Conservation (phyloP, 1,140 invertebrate species). For the Neodiprion fabricii region DNA sequence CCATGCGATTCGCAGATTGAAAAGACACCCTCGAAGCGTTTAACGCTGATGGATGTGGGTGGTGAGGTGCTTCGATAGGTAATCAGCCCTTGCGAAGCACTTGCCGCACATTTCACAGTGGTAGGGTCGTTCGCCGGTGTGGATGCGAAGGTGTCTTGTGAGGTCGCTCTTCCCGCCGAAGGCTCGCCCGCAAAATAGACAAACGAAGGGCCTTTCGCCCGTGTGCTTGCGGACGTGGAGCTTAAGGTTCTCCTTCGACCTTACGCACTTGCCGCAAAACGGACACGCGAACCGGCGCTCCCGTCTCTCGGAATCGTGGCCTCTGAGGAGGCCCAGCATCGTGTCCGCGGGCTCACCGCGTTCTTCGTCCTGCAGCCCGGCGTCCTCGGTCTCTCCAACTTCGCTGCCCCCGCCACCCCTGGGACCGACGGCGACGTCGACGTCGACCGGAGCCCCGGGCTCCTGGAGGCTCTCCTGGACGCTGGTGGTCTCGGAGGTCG, state of each 20-base stretch:
- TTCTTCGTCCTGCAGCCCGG: constrained; percentile 35
- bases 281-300: constrained; percentile 79
- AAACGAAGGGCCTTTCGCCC: constrained; percentile 86
- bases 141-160: constrained; percentile 84
- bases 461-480: constrained; percentile 35
- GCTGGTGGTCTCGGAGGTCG: constrained; percentile 43
- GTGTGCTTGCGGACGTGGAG: constrained; percentile 89
- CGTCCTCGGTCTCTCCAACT: constrained; percentile 36
- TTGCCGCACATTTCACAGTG: constrained; percentile 91
- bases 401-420: constrained; percentile 38
- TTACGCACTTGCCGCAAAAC: constrained; percentile 87
- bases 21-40: constrained; percentile 8
- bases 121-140: constrained; percentile 86
- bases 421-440: constrained; percentile 24
- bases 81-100: constrained; percentile 87
- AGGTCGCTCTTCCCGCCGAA: constrained; percentile 88
- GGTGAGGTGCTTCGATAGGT: constrained; percentile 89
- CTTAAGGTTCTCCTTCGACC: constrained; percentile 87
- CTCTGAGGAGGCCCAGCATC: constrained; percentile 32
- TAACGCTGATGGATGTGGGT: constrained; percentile 78
- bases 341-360: constrained; percentile 30
- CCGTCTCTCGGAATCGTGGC: constrained; percentile 51
- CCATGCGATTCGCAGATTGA: too few relatives aligned
- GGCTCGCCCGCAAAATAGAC: constrained; percentile 83
- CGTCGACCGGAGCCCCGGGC: constrained; percentile 15